Base-by-base conservation (phyloP, 30 jellyfish, hydroid and myxozoan species). In the Aurelia sp. region DNA sequence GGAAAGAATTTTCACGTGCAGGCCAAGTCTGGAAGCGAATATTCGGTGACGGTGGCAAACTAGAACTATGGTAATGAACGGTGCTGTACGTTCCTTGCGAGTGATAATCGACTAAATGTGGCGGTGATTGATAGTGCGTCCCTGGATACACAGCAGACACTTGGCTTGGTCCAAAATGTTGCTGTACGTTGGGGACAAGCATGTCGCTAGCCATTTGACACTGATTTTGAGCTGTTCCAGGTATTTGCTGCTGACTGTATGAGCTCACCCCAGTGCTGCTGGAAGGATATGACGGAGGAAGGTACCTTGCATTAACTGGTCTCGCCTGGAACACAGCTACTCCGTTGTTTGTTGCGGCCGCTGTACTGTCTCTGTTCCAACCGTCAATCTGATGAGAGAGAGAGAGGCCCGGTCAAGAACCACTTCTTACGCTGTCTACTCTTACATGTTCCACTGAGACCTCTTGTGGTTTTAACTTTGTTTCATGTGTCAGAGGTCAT, bases 171-270 rank as follows among this genome's bases (percentile, higher is more conserved):
- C 82, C 91, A 66, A 84, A 84, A 75, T 87, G 89, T 71, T 87
- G 97, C 86, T 89, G 97, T 15, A 89, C 91, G 65, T 75, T 89
- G 51, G 97, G 87, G 37, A 89, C 97, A 37, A 89, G 91, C 97
- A 89, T 89, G 88, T 82, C 97, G 53, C 93, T 84, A 41, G 93
- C 93, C 93, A 84, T 84, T 60, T 84, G 93, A 72, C 93, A 84
- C 74, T 71, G 93, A 40, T 84, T 84, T 31, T 71, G 93, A 11
- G 82, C 76, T 21, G 82, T 62, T 78, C 89, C 89, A 27, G 89
- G 81, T 41, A 71, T 16, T 73, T 72, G 93, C 48, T 66, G 93
- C 48, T 66, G 93, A 44, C 8, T 44, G 57, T 57, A 84, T 51
- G 93, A 33, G 66, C 70, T 78, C 15, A 73, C 44, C 12, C 82